Evolutionary conservation across 2,113 vertebrate genomes (phyloP), one percentile per base, ranked within the genome.

Genomic region (Clarias gariepinus): DNA sequence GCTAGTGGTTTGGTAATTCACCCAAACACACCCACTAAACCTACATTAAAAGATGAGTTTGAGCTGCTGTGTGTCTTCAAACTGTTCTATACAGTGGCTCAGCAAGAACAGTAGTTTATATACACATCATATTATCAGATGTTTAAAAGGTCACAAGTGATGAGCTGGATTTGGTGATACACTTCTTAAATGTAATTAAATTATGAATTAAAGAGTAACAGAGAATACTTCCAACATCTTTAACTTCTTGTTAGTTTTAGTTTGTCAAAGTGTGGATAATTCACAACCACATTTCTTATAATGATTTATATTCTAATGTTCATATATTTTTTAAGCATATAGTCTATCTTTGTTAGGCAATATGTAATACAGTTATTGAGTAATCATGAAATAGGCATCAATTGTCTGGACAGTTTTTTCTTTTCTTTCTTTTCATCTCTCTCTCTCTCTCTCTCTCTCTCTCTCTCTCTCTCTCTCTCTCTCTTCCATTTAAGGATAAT

Each of bases 401-500:
- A 7, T 69, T 19, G 6, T 68, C 13, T 55, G 55, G 30, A 60
- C 6, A 4, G 53, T n/a, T 77, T 18, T 6, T 33, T 18, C 19
- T 58, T 47, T 57, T 11, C 18, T 18, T 79, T 33, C 19, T 58
- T 58, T 33, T 58, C 8, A 33, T 25, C 73, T 76, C 28, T 79
- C 53, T 79, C 77, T 58, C 15, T 79, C 68, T 36, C 68, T 71
- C 30, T 28, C 64, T 28, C 64, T 28, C n/a, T 28, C 64, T 13
- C 64, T 28, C n/a, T 30, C 74, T 77, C 74, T 23, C 52, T 25
- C 53, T 6, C 64, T 16, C 64, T 30, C 64, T 30, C 64, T 5
- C n/a, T 52, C 36, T 25, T 33, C 87, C 87, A 89, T 88, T 78
- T 80, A 90, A 87, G 90, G 85, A 63, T 87, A 21, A 57, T 88